phyloP scores from a whole-genome alignment of 2,113 vertebrate genomes.

The Syngnathus floridae region DNA sequence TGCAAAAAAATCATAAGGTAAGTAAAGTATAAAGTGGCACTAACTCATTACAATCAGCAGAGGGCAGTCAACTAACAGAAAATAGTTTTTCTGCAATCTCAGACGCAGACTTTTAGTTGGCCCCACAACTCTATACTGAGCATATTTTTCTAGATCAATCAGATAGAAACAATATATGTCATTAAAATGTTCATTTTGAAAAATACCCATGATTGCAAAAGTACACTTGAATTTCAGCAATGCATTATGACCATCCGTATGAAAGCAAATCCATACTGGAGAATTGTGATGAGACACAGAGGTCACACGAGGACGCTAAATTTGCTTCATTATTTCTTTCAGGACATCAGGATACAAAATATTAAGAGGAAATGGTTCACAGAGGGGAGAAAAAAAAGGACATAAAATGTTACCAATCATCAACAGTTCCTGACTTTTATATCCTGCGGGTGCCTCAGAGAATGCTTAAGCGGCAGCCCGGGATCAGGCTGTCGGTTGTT shows the following conservation, averaged over 20 bases:
- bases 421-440: slow-evolving; percentile 11
- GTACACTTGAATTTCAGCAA: background rate
- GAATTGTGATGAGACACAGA: background rate
- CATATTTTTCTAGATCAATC: background rate
- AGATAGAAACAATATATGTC: background rate
- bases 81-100: background rate
- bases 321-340: background rate
- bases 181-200: background rate
- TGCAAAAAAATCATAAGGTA: too few relatives aligned
- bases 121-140: background rate
- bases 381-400: background rate
- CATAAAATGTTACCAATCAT: background rate
- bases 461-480: slow-evolving; percentile 16
- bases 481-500: background rate
- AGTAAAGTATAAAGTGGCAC: background rate
- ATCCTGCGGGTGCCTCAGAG: slow-evolving; percentile 1
- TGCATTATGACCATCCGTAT: slow-evolving; percentile 1
- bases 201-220: background rate
- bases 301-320: background rate
- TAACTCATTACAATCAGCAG: slow-evolving; percentile 42
- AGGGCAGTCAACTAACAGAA: slow-evolving; percentile 39
- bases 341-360: background rate
- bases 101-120: background rate
- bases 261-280: background rate
- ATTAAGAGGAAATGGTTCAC: background rate